phyloP scores from a whole-genome alignment of 2,797 vertebrate species.

The Sebastes vulpes region DNA sequence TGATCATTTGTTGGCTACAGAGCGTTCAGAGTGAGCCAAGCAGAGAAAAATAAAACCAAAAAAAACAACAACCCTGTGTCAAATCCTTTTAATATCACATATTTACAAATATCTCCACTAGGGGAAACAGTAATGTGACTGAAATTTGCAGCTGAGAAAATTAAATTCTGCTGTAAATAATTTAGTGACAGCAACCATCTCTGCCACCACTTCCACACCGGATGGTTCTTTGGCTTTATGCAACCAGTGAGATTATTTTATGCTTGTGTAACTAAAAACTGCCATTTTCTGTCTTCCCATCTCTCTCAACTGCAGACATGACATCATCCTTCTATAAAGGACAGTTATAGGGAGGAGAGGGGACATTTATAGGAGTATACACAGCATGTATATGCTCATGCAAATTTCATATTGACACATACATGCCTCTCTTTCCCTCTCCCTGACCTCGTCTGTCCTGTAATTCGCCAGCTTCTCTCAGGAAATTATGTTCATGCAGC shows the following conservation, averaged over 20 bases:
- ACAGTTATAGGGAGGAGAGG: background rate
- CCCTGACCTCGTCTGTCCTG: background rate
- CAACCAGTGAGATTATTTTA: slow-evolving; percentile 11
- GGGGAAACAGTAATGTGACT: slow-evolving; percentile 30
- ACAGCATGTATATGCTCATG: background rate
- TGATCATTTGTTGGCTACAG: background rate
- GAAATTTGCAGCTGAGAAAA: slow-evolving; percentile 59
- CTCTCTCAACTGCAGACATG: background rate
- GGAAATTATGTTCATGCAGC: background rate
- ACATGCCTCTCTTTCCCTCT: background rate
- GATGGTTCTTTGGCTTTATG: slow-evolving; percentile 6
- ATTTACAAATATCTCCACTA: background rate
- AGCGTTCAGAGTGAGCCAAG: background rate
- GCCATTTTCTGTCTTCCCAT: background rate
- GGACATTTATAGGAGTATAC: background rate
- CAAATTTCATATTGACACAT: background rate
- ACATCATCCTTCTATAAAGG: background rate
- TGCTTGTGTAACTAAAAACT: background rate
- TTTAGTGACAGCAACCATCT: slow-evolving; percentile 43
- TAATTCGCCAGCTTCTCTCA: background rate
- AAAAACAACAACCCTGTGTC: background rate
- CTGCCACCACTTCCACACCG: slow-evolving; percentile 24
- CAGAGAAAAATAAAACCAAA: background rate
- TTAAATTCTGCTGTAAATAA: slow-evolving; percentile 57
- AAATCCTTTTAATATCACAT: background rate